A percentile compares a stretch with the other conserved stretches of the same genome.
phyloP scores from a whole-genome alignment of 2,888 invertebrate genomes.

The Metalampra italica region DNA sequence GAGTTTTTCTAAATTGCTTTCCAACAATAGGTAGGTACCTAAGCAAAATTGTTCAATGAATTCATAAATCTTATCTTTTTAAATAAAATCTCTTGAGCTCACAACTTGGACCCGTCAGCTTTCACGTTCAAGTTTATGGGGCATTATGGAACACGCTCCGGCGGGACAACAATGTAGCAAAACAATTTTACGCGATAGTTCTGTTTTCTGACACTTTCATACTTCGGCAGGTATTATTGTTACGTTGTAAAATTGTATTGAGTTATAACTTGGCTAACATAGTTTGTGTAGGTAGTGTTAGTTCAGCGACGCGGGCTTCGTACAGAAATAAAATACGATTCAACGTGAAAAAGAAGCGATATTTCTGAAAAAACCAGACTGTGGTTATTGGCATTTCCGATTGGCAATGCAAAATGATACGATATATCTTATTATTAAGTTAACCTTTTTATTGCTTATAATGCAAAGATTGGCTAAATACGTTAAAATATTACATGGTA shows the following conservation, averaged over 20 bases:
- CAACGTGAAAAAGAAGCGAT: not conserved
- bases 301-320: not conserved
- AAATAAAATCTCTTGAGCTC: too few species aligned
- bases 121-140: conserved; percentile 52
- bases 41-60: too few species aligned
- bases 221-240: conserved; percentile 29
- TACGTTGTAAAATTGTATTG: not conserved
- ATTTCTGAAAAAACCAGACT: not conserved
- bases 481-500: too few species aligned
- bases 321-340: too few species aligned
- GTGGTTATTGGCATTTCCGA: not conserved
- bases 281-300: not conserved
- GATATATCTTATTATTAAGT: too few species aligned
- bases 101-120: not conserved
- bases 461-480: too few species aligned
- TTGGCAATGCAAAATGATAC: too few species aligned
- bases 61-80: too few species aligned
- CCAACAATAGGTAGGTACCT: too few species aligned
- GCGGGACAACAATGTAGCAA: conserved; percentile 56
- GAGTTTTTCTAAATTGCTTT: too few species aligned
- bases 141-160: conserved; percentile 53
- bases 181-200: conserved; percentile 58
- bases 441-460: too few species aligned
- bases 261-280: conserved; percentile 27
- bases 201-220: conserved; percentile 62